Evolutionary conservation across 2,797 vertebrate species (phyloP).

Genomic region (Acanthurus tractus): DNA sequence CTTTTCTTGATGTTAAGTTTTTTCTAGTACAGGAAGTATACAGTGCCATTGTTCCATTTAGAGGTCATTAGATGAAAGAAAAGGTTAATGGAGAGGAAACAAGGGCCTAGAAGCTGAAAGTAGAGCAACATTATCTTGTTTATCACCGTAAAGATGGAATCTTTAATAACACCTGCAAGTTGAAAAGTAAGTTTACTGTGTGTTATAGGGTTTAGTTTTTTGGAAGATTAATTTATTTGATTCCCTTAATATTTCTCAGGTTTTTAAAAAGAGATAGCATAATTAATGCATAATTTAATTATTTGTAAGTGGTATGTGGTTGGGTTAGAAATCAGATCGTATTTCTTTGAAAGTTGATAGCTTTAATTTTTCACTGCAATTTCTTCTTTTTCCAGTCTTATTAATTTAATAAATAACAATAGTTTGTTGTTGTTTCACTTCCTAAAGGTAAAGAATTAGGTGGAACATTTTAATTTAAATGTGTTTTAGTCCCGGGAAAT

Average conservation of each 20-base stretch:
- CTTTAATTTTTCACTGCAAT: too few species aligned
- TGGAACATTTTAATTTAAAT: too few species aligned
- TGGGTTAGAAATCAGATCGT: too few species aligned
- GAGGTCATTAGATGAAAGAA: not conserved
- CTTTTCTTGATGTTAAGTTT: conserved; percentile 14
- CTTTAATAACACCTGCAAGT: not conserved
- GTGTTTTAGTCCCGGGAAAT: not conserved
- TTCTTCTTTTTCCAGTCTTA: too few species aligned
- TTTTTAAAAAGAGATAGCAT: too few species aligned
- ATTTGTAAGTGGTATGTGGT: too few species aligned
- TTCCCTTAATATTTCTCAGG: too few species aligned
- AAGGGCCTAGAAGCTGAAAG: not conserved
- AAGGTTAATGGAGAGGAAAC: not conserved
- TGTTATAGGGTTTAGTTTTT: not conserved
- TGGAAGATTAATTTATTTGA: not conserved
- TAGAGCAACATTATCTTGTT: not conserved
- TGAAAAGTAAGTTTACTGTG: not conserved
- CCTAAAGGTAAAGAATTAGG: too few species aligned
- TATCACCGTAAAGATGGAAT: not conserved
- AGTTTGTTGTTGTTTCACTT: too few species aligned
- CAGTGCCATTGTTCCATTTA: not conserved
- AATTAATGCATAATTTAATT: too few species aligned
- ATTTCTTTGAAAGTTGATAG: too few species aligned
- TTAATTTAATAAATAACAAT: too few species aligned
- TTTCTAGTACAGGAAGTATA: not conserved